Evolutionary conservation across 2,113 vertebrate genomes (phyloP), one percentile per base, ranked within the genome.

Genomic region (Polypterus senegalus): DNA sequence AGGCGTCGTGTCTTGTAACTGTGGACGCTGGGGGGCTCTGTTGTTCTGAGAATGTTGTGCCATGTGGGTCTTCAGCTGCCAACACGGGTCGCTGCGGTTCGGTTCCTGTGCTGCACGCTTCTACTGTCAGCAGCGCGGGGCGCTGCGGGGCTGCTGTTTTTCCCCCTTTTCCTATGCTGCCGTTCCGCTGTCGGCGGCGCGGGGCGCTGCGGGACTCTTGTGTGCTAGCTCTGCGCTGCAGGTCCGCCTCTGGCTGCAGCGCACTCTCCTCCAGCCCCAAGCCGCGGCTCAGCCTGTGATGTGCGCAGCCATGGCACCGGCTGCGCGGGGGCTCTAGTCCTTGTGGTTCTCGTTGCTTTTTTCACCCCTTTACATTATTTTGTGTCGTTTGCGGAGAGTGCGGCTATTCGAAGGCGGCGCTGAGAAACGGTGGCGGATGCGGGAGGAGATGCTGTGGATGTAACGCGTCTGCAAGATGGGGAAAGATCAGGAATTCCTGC

Each of bases 401-500:
- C 77, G 73, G 73, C 71, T 57, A 68, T 63, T 69, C 73, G 66
- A 73, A 73, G 64, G 69, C 70, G 73, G 74, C 74, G 71, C 77
- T 66, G 75, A 70, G 69, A 66, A 73, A 61, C 67, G 73, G 74
- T 82, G 75, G 27, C 27, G 27, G 27, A 27, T 27, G 27, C 27
- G 27, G 27, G 27, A 49, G 7, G 27, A 27, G 83, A 87, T 87
- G 85, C 80, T 83, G 74, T 73, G 76, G 78, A 74, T 81, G 76
- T 86, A 79, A 79, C 61, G n/a, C 69, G 68, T 77, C 74, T 64
- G 75, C 82, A 90, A 82, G 82, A 96, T 97, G 92, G 93, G 93
- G 81, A 95, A 95, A 82, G 93, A 97, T 82, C 93, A 95, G 83
- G 93, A 97, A 79, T 85, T 97, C 83, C 89, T 97, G 79, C 92